Conservation (phyloP, 1,140 invertebrate genomes). For the Stegodyphus dumicola region DNA sequence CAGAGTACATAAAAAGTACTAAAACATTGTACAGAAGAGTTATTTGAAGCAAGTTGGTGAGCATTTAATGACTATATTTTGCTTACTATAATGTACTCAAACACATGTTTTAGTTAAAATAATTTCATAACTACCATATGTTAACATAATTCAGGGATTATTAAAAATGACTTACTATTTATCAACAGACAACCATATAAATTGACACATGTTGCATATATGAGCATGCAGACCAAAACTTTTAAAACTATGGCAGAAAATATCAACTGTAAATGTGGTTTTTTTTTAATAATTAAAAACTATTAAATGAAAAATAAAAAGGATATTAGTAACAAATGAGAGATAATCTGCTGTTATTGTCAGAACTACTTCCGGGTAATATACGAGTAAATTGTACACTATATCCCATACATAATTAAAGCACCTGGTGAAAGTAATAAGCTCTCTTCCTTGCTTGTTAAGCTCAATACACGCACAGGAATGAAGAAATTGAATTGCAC, state of each 20-base stretch:
- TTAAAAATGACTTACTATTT: not conserved
- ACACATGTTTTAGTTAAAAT: not conserved
- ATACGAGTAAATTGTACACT: conserved; percentile 13
- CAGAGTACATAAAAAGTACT: no score
- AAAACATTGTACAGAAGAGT: no score
- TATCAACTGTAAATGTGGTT: no score
- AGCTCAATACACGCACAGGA: not conserved
- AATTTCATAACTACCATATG: not conserved
- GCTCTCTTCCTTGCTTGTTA: not conserved
- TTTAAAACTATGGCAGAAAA: no score
- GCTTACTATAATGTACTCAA: no score
- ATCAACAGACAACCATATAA: not conserved
- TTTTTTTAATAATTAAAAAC: not conserved
- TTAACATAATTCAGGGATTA: not conserved
- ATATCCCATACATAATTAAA: conserved; percentile 26
- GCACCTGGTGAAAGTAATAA: not conserved
- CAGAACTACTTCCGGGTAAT: conserved; percentile 8
- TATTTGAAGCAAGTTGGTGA: no score
- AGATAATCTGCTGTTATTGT: not conserved
- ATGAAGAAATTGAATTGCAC: conserved; percentile 13
- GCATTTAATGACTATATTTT: no score
- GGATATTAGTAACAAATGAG: conserved; percentile 42
- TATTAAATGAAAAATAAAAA: conserved; percentile 29
- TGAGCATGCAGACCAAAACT: no score
- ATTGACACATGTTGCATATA: not conserved